These are phyloP conservation scores for Mionectes macconnelli DNA, from an alignment of 2,113 vertebrate species.

Conservation along the genomic window DNA sequence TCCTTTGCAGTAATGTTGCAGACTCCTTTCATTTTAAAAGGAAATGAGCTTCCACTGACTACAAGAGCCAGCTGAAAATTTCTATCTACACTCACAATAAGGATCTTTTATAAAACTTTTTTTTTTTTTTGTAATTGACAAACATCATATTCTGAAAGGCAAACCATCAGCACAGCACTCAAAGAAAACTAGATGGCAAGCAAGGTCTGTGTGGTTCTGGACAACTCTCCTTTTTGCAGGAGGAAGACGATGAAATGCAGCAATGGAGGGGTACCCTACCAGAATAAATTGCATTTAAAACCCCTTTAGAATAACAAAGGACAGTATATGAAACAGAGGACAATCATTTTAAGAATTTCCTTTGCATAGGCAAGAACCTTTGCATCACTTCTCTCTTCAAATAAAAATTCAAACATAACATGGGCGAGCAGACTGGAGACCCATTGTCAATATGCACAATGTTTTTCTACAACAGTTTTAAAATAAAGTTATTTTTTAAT, in stretches of 20 bases:
- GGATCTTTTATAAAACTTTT: neutral
- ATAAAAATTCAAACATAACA: neutral
- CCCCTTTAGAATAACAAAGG: neutral
- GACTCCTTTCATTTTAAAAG: neutral
- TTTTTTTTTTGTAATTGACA: neutral
- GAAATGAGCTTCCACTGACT: neutral
- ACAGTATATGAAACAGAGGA: neutral
- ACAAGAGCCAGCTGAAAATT: neutral
- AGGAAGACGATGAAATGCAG: neutral
- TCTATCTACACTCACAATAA: neutral
- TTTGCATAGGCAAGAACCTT: neutral
- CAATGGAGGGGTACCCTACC: neutral
- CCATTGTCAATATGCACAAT: neutral
- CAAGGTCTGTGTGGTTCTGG: neutral
- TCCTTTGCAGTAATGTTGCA: neutral
- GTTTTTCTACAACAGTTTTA: neutral
- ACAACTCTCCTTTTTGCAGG: neutral
- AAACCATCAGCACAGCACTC: neutral
- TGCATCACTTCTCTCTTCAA: neutral
- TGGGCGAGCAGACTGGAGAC: neutral
- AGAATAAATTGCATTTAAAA: neutral
- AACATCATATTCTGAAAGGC: neutral
- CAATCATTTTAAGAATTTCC: neutral
- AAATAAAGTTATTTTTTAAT: neutral
- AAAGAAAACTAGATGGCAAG: neutral